Base-by-base conservation (phyloP, 1,140 invertebrate species). In the Oryctes rhinoceros region DNA sequence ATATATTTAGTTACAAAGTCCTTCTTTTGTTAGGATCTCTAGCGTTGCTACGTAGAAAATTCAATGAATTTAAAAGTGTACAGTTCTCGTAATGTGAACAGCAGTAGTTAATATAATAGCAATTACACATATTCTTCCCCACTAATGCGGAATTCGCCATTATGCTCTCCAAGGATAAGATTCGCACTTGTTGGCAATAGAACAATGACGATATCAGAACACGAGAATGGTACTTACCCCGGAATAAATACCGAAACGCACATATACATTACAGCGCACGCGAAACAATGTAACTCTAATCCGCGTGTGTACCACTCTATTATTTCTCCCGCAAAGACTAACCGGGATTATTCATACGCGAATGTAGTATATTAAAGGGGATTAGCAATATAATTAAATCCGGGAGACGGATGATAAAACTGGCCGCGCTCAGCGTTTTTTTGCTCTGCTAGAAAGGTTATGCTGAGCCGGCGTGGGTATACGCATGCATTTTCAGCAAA, bases 311-410 rank as follows among this genome's bases (percentile, higher is more conserved):
- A 53, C 49, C 49, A 53, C 49, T 53, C 49, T 53, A 53, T 53
- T 53, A 53, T 53, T 53, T 53, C 13, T 15, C 13, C 49, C 49
- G 49, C 11, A 53, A 53, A 53, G n/a, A 53, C n/a, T 59, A 53
- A 18, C 39, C 39, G 47, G 82, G 79, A 81, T 83, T 81, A 83
- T 67, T 81, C 79, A 79, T 83, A 81, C 71, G 80, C 79, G 81
- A 81, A 80, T 81, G 79, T 81, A 71, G 18, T 71, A 74, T 80
- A 82, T 83, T 83, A 83, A 83, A 81, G 76, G 82, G 82, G 81
- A 83, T 83, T 83, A 83, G 82, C 79, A 81, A 79, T 81, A 81
- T 83, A 82, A 83, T 83, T 83, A 83, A 83, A 83, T 83, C 81
- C 78, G 74, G 79, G 78, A 75, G 15, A 35, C 59, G 49, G 80